Evolutionary conservation across 2,113 vertebrate species (phyloP).

Genomic region (Potamarius usumacintae): DNA sequence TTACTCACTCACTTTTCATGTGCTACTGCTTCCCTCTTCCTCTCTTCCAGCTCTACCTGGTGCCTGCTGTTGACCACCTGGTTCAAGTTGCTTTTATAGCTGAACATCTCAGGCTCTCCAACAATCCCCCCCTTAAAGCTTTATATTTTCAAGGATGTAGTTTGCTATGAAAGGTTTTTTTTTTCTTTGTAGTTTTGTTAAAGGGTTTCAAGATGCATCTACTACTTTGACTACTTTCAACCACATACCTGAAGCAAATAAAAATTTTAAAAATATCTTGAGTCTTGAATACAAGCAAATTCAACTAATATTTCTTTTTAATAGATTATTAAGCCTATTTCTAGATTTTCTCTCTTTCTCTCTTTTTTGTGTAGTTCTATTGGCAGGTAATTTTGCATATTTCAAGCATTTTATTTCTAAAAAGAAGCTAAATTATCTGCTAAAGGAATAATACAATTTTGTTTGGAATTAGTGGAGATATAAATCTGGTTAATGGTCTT

Average conservation of each 20-base stretch:
- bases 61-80: slow-evolving; percentile 22
- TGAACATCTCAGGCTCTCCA: not conserved
- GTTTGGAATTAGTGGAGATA: not conserved
- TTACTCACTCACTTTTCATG: slow-evolving; percentile 11
- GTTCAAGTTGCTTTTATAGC: slow-evolving; percentile 1
- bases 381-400: not conserved
- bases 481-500: not conserved
- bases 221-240: not conserved
- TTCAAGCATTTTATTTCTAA: not conserved
- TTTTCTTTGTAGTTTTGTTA: not conserved
- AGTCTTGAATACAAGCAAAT: not conserved
- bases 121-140: not conserved
- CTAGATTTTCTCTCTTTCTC: too few relatives aligned
- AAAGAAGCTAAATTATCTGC: not conserved
- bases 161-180: not conserved
- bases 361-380: not conserved
- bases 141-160: not conserved
- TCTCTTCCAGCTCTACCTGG: slow-evolving; percentile 26
- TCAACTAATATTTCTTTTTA: not conserved
- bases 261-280: not conserved
- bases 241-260: not conserved
- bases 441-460: not conserved
- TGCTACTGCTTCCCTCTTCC: slow-evolving; percentile 8
- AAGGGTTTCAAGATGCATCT: not conserved
- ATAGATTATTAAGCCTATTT: not conserved